Percentiles rank a stretch among this genome's conserved stretches.
Evolutionary conservation across 1,140 invertebrate species (phyloP).

Genomic region (Leptopilina boulardi): DNA sequence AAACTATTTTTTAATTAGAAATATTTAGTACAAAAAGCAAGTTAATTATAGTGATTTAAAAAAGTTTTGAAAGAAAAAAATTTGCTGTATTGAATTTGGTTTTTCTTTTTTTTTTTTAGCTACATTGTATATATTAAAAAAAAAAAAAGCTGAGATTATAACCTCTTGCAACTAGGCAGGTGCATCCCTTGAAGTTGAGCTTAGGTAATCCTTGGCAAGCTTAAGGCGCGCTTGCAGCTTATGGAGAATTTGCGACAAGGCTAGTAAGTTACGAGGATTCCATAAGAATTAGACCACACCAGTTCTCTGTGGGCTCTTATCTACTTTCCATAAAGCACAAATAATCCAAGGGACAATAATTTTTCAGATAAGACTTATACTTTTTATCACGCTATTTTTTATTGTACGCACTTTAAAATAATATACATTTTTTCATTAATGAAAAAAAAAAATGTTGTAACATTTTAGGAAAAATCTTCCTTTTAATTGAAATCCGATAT

Average conservation of each 20-base stretch:
- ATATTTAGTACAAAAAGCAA: not conserved
- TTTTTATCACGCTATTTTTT: not conserved
- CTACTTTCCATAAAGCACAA: slow-evolving; percentile 42
- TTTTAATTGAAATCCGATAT: too few relatives aligned
- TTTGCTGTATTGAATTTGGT: not conserved
- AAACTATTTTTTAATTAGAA: not conserved
- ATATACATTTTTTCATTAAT: not conserved
- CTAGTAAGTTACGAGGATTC: slow-evolving; percentile 52
- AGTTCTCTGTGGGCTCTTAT: slow-evolving; percentile 39
- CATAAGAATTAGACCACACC: slow-evolving; percentile 54
- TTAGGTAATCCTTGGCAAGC: slow-evolving; percentile 56
- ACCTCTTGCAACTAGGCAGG: slow-evolving; percentile 54
- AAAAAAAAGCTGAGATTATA: slow-evolving; percentile 48
- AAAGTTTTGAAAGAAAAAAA: too few relatives aligned
- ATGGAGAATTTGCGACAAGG: slow-evolving; percentile 56
- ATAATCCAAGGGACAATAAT: slow-evolving; percentile 47
- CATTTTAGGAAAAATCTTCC: too few relatives aligned
- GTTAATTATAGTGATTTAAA: too few relatives aligned
- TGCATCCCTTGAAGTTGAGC: slow-evolving; percentile 55
- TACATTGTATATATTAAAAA: not conserved
- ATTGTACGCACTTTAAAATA: not conserved
- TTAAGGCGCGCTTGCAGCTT: slow-evolving; percentile 57
- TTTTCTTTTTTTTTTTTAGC: not conserved
- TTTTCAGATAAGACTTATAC: slow-evolving; percentile 43
- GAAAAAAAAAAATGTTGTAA: too few relatives aligned